A percentile compares a stretch with the other conserved stretches of the same genome.
phyloP scores from a whole-genome alignment of 2,113 vertebrate genomes.

The Pelmatolapia mariae region DNA sequence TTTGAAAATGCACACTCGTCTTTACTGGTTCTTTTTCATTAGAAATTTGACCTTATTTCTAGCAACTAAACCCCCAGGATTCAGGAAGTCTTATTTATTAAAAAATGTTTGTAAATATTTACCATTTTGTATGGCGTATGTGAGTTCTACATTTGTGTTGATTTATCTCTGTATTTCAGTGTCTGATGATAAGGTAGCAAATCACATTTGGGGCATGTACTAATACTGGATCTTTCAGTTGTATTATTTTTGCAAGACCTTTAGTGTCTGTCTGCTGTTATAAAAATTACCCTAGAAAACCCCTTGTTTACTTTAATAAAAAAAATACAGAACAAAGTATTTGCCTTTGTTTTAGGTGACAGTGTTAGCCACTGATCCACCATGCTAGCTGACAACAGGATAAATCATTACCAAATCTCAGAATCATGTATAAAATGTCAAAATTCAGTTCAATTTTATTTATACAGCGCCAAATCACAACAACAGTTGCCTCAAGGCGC shows the following conservation, averaged over 20 bases:
- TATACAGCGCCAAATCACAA: fast-evolving
- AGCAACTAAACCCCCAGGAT: not conserved
- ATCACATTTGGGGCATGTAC: fast-evolving
- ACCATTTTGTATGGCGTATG: fast-evolving
- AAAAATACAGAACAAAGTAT: not conserved
- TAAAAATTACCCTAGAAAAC: fast-evolving
- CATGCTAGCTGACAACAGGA: not conserved
- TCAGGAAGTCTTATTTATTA: not conserved
- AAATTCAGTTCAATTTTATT: not conserved
- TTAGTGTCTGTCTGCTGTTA: not conserved
- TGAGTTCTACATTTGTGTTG: fast-evolving
- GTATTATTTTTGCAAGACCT: not conserved
- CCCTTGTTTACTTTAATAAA: not conserved
- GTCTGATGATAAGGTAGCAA: not conserved
- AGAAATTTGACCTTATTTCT: not conserved
- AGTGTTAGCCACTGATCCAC: fast-evolving
- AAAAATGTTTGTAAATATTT: not conserved
- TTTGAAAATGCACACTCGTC: conserved; percentile 58
- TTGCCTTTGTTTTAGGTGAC: not conserved
- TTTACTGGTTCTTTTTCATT: fast-evolving
- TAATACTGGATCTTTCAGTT: not conserved
- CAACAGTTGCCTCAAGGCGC: fast-evolving
- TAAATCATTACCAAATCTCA: not conserved
- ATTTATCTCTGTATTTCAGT: not conserved
- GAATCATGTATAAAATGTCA: not conserved